phyloP scores from a whole-genome alignment of 2,797 vertebrate species.

The Rhinoraja longicauda region DNA sequence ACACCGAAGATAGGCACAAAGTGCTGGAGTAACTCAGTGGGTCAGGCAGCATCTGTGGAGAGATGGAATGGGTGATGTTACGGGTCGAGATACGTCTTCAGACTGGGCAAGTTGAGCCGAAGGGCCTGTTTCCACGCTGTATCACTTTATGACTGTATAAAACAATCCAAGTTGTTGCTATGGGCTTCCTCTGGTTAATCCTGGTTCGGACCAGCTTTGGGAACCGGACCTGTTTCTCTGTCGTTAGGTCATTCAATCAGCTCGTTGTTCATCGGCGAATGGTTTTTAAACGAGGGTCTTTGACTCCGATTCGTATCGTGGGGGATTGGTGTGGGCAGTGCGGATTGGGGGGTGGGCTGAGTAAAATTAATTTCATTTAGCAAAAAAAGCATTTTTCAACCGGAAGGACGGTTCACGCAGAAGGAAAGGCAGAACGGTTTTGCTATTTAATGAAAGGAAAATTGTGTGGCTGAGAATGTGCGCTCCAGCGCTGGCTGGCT shows the following conservation, averaged over 20 bases:
- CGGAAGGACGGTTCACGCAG: neutral
- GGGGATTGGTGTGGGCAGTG: neutral
- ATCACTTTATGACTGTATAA: too few relatives aligned
- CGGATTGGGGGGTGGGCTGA: neutral
- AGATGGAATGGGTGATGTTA: too few relatives aligned
- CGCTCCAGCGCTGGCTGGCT: too few relatives aligned
- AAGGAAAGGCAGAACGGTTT: neutral
- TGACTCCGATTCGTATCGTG: neutral
- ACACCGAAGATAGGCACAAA: too few relatives aligned
- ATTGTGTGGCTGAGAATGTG: neutral
- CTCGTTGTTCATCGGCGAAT: neutral
- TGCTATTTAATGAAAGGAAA: neutral
- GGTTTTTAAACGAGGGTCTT: constrained; percentile 6
- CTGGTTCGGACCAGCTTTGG: neutral
- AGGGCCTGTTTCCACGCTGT: too few relatives aligned
- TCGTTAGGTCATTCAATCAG: constrained; percentile 13
- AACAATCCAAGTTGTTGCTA: neutral
- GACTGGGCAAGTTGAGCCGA: too few relatives aligned
- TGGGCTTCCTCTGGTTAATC: neutral
- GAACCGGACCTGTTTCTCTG: neutral
- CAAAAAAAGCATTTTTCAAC: neutral
- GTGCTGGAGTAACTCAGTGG: too few relatives aligned
- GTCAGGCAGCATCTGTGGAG: too few relatives aligned
- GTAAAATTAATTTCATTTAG: neutral
- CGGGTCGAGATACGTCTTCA: too few relatives aligned